These are phyloP conservation scores for Zeuzera pyrina DNA, from an alignment of 2,888 invertebrate species.

Conservation along the genomic window DNA sequence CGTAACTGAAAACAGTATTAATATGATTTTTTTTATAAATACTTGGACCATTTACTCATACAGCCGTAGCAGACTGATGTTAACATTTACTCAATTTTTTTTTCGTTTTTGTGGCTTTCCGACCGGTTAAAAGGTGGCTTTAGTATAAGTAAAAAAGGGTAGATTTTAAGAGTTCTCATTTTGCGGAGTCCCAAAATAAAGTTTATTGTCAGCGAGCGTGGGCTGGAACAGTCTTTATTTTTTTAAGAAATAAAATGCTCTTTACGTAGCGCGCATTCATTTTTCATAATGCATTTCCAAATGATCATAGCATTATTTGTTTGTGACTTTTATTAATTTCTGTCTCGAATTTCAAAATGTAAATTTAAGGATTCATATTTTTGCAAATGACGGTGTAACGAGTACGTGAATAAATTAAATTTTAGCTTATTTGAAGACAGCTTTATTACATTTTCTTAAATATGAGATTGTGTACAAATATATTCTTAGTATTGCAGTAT, in stretches of 20 bases:
- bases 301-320: slow-evolving; percentile 14
- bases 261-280: slow-evolving; percentile 10
- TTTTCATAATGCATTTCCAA: slow-evolving; percentile 16
- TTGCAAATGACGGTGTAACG: no score
- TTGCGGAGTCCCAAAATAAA: slow-evolving; percentile 51
- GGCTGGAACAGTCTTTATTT: slow-evolving; percentile 18
- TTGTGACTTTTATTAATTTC: slow-evolving; percentile 14
- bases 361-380: no score
- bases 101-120: slow-evolving; percentile 33
- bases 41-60: not conserved
- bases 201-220: slow-evolving; percentile 52
- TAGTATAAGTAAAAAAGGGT: slow-evolving; percentile 37
- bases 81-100: slow-evolving; percentile 29
- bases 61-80: slow-evolving; percentile 19
- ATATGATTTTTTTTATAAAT: no score
- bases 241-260: not conserved
- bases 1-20: no score
- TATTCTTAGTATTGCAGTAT: no score
- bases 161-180: slow-evolving; percentile 38
- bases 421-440: no score
- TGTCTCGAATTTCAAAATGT: no score
- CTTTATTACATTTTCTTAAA: no score
- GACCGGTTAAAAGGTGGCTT: slow-evolving; percentile 42
- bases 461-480: no score
- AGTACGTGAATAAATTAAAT: no score